These are phyloP conservation scores for Morelia viridis DNA, from an alignment of 2,797 vertebrate genomes.

Conservation along the genomic window DNA sequence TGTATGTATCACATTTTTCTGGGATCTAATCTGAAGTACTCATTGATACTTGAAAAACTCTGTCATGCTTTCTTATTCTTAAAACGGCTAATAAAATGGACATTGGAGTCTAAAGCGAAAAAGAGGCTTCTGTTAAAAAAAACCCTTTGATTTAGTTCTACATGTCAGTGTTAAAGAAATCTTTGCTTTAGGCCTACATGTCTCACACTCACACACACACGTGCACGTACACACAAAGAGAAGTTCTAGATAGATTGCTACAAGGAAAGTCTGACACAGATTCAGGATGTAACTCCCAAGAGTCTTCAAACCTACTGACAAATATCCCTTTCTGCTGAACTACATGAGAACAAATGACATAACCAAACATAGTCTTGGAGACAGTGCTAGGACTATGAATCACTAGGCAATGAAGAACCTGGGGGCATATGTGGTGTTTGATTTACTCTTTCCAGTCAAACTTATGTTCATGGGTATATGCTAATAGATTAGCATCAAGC, in stretches of 20 bases:
- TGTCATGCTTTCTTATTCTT: background rate
- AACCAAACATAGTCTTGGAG: background rate
- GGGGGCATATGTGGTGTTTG: background rate
- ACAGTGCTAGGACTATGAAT: background rate
- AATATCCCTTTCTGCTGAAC: background rate
- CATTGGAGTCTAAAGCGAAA: background rate
- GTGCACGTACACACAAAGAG: background rate
- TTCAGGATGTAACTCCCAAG: background rate
- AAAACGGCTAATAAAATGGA: background rate
- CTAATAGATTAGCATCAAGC: background rate
- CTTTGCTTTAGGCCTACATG: background rate
- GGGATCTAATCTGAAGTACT: background rate
- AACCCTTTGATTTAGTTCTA: background rate
- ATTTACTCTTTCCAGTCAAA: background rate
- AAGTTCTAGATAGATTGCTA: background rate
- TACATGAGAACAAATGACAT: background rate
- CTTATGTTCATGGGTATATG: background rate
- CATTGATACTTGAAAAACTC: background rate
- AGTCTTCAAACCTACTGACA: background rate
- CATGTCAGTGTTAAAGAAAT: background rate
- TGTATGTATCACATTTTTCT: background rate
- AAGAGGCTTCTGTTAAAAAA: background rate
- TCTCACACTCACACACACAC: background rate
- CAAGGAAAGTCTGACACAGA: background rate
- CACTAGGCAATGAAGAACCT: background rate